Conservation (phyloP, 2,888 invertebrate species). For the Agonopterix arenella region DNA sequence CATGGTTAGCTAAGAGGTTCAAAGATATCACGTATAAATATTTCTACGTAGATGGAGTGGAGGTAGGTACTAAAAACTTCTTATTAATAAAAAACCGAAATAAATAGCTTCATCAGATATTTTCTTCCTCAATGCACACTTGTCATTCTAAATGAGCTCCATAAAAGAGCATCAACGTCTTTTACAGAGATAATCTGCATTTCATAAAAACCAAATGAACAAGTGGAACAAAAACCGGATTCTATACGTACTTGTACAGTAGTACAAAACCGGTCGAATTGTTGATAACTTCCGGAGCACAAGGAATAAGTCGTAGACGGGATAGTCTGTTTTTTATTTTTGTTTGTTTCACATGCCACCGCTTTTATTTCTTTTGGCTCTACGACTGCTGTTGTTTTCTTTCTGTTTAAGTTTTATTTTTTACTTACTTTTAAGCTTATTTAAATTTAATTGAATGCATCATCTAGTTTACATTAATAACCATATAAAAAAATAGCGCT, state of each 20-base stretch:
- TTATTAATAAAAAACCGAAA: too few species aligned
- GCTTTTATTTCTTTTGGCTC: conserved; percentile 45
- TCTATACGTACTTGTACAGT: conserved; percentile 10
- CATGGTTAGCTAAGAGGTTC: too few species aligned
- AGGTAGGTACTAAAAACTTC: too few species aligned
- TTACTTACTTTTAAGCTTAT: too few species aligned
- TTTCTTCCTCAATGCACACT: too few species aligned
- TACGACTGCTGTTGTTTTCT: conserved; percentile 41
- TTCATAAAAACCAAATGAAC: conserved; percentile 27
- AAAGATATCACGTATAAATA: too few species aligned
- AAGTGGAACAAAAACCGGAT: conserved; percentile 30
- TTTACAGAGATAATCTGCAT: conserved; percentile 18
- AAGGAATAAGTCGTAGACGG: conserved; percentile 55
- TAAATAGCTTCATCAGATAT: too few species aligned
- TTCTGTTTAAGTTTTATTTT: conserved; percentile 35
- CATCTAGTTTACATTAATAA: too few species aligned
- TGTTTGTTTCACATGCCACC: conserved; percentile 40
- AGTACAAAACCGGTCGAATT: conserved; percentile 55
- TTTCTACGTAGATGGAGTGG: too few species aligned
- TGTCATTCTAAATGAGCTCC: background rate
- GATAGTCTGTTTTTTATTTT: conserved; percentile 48
- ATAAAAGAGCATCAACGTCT: too few species aligned
- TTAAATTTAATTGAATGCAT: too few species aligned
- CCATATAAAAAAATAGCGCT: too few species aligned
- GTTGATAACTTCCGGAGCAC: conserved; percentile 61